Evolutionary conservation across 2,113 vertebrate genomes (phyloP), one percentile per base, ranked within the genome.

Genomic region (Amphilophus citrinellus): DNA sequence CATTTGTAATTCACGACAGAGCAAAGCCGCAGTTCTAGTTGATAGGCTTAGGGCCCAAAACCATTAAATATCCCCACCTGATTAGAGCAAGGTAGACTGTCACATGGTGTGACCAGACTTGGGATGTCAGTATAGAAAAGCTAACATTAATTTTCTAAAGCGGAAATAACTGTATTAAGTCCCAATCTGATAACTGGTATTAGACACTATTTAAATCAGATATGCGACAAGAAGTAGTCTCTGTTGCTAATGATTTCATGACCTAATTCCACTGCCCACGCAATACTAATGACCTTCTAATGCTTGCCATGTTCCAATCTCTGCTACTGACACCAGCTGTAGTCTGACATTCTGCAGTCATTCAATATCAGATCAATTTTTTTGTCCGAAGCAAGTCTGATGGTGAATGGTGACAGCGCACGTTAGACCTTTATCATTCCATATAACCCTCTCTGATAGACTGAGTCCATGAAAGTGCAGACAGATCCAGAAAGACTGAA

Each of bases 41-140:
- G 90, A 94, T 84, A 84, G 88, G 92, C 91, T 94, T 93, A 93
- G 17, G 79, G 56, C 47, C 77, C 85, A 91, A 94, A 60, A 87
- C 91, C 88, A 90, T 94, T 95, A 93, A 92, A 91, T 85, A 68
- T 82, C 87, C 22, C 91, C 24, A 47, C 84, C 86, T 87, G 82
- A 92, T 94, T 92, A 92, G 90, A 77, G 27, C 61, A 86, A 87
- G 80, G 85, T 87, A 86, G 86, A 85, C 82, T 8, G 68, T 90
- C 86, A 85, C 80, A 63, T 82, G 79, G 61, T n/a, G 53, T 0
- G 57, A 61, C 53, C 13, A 77, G 77, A 79, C 80, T 53, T 57
- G 59, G 77, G 24, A 71, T 78, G 65, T 68, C 84, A 85, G 63
- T 24, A 32, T 27, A 68, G 20, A 65, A 89, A 75, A 77, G 8